A percentile compares a stretch with the other conserved stretches of the same genome.
These are phyloP conservation scores for Isotomurus palustris DNA, from an alignment of 2,888 invertebrate species.

Conservation along the genomic window DNA sequence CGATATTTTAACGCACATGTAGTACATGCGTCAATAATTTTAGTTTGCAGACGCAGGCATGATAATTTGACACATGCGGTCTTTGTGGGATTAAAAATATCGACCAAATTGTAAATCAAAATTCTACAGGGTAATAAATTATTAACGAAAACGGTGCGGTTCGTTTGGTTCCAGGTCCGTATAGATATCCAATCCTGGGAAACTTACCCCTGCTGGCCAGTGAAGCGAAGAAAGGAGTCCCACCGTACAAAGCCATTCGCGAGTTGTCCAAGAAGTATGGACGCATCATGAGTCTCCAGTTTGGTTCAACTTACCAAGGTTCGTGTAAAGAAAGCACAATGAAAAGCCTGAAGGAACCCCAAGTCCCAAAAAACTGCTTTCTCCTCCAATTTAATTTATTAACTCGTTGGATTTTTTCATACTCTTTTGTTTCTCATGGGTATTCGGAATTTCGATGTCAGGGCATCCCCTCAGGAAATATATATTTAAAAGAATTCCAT, in stretches of 20 bases:
- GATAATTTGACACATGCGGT: too few species aligned
- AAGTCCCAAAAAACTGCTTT: too few species aligned
- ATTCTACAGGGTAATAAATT: too few species aligned
- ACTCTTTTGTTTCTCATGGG: background rate
- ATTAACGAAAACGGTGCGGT: too few species aligned
- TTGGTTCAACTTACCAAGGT: conserved; percentile 37
- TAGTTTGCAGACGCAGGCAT: background rate
- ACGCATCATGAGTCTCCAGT: conserved; percentile 33
- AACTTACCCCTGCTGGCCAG: conserved; percentile 27
- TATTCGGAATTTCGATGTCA: background rate
- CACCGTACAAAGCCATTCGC: conserved; percentile 26
- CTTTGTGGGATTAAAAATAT: too few species aligned
- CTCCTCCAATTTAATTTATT: background rate
- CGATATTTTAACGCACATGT: background rate
- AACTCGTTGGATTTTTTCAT: background rate
- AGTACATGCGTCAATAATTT: background rate
- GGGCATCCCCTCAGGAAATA: background rate
- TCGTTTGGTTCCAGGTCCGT: conserved; percentile 12
- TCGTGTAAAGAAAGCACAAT: background rate
- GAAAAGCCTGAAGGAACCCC: too few species aligned
- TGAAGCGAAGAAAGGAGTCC: conserved; percentile 20
- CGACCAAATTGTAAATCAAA: too few species aligned
- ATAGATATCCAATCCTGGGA: conserved; percentile 23
- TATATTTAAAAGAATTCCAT: background rate
- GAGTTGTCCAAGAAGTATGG: conserved; percentile 33